phyloP scores from a whole-genome alignment of 2,113 vertebrate species.

The Potamarius usumacintae region DNA sequence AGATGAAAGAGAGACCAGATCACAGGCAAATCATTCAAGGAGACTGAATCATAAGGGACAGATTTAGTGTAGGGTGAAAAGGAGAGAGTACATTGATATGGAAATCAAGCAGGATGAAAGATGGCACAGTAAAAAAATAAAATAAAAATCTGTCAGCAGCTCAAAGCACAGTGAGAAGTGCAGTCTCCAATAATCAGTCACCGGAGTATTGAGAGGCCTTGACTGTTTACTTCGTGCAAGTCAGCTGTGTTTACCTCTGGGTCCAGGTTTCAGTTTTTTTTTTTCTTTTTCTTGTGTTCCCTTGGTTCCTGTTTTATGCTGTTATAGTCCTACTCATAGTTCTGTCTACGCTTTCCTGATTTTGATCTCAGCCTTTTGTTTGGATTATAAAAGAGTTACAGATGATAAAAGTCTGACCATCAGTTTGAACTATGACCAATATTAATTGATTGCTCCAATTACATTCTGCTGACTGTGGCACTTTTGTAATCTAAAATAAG shows the following conservation, averaged over 20 bases:
- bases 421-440: neutral
- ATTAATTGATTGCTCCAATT: neutral
- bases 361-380: neutral
- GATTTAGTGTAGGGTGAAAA: neutral
- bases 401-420: neutral
- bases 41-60: neutral
- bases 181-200: neutral
- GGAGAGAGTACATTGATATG: neutral
- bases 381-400: neutral
- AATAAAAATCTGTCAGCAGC: neutral
- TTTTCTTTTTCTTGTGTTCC: neutral
- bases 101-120: slow-evolving; percentile 22
- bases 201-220: neutral
- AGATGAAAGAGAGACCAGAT: neutral
- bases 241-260: neutral
- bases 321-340: neutral
- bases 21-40: neutral
- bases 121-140: neutral
- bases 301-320: neutral
- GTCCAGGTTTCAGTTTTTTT: neutral
- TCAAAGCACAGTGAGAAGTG: neutral
- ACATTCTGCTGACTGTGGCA: neutral
- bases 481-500: neutral
- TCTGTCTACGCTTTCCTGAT: neutral
- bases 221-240: neutral